phyloP scores from a whole-genome alignment of 2,797 vertebrate species.

The Selene dorsalis region DNA sequence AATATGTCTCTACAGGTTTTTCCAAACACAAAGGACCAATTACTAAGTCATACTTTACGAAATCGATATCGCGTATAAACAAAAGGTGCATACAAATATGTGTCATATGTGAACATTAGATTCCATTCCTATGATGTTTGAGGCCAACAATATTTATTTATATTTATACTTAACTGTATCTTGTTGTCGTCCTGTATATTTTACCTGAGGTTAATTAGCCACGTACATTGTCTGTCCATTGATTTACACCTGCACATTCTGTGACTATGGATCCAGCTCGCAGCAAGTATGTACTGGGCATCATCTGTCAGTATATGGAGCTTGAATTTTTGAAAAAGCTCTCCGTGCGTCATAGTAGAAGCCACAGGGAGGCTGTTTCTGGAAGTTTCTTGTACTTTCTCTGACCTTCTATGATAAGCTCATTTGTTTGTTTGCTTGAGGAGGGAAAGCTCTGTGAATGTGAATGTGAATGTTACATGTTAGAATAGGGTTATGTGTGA shows the following conservation, averaged over 20 bases:
- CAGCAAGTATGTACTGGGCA: background rate
- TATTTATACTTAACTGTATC: background rate
- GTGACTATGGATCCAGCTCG: background rate
- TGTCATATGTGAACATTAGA: background rate
- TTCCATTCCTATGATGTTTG: background rate
- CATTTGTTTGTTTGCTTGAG: background rate
- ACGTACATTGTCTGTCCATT: too few species aligned
- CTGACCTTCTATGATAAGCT: slow-evolving; percentile 17
- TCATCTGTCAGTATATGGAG: background rate
- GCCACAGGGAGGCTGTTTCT: background rate
- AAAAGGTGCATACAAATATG: background rate
- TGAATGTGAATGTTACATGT: background rate
- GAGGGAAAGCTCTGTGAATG: slow-evolving; percentile 16
- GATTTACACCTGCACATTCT: background rate
- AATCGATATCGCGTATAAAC: background rate
- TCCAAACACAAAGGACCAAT: background rate
- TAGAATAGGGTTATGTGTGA: background rate
- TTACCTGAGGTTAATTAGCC: background rate
- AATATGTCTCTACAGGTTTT: background rate
- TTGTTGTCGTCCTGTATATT: background rate
- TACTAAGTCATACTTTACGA: background rate
- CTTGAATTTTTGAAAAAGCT: background rate
- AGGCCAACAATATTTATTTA: background rate
- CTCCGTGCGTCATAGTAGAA: background rate
- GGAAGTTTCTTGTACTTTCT: slow-evolving; percentile 14